A percentile compares a stretch with the other conserved stretches of the same genome.
Evolutionary conservation across 1,140 invertebrate species (phyloP).

Genomic region (Dufourea novaeangliae): DNA sequence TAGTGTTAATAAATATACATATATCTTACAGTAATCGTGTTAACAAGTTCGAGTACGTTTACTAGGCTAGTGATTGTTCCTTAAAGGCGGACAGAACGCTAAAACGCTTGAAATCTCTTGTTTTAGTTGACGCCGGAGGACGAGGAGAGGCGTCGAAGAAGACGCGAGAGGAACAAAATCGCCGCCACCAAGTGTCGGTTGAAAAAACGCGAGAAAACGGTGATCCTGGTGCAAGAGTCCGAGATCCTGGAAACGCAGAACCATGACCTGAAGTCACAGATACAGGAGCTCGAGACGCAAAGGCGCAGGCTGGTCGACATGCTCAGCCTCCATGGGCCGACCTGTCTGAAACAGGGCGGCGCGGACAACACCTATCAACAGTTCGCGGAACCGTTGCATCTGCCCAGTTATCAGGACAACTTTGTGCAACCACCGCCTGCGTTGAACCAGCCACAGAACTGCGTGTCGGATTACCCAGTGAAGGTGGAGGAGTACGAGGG

Average conservation of each 20-base stretch:
- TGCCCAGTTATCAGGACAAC: slow-evolving; percentile 78
- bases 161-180: slow-evolving; percentile 96
- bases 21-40: too few relatives aligned
- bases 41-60: too few relatives aligned
- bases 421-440: slow-evolving; percentile 71
- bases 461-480: slow-evolving; percentile 77
- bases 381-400: slow-evolving; percentile 71
- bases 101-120: neutral
- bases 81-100: too few relatives aligned
- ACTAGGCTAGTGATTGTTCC: too few relatives aligned
- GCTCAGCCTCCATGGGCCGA: slow-evolving; percentile 86
- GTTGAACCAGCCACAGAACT: slow-evolving; percentile 74
- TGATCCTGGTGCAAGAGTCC: slow-evolving; percentile 92
- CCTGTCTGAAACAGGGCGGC: slow-evolving; percentile 85
- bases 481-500: slow-evolving; percentile 77
- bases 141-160: slow-evolving; percentile 90
- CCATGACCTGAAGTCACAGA: slow-evolving; percentile 90
- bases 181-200: slow-evolving; percentile 97
- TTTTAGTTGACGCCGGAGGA: slow-evolving; percentile 94
- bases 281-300: slow-evolving; percentile 89
- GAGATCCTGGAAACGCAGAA: slow-evolving; percentile 94
- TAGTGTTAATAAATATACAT: too few relatives aligned
- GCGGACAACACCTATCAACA: slow-evolving; percentile 71
- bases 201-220: slow-evolving; percentile 95
- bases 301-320: slow-evolving; percentile 88